Base-by-base conservation (phyloP, 2,888 invertebrate genomes). In the Agrotis segetum region DNA sequence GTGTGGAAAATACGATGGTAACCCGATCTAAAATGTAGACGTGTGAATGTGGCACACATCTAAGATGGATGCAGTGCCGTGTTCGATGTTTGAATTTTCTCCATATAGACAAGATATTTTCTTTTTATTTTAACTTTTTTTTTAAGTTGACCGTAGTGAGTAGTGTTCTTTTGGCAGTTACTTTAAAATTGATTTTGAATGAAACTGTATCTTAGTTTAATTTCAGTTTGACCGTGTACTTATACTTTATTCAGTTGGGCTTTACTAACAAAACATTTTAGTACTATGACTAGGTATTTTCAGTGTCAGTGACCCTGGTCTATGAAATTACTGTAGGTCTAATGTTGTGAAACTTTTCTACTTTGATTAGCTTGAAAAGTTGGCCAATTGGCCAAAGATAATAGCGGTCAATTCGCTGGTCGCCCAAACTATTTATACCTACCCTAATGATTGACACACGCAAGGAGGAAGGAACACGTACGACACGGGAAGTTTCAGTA, bases 391-490 rank as follows among this genome's bases (percentile, higher is more conserved):
- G 46, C 46, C n/a, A 49, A 49, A 49, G 34, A 7, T 34, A 34
- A 3, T 7, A 19, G 16, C 16, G 19, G 49, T n/a, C 19, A 49
- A 9, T 49, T n/a, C 14, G 19, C 6, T 34, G 19, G 19, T 19
- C 13, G 7, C 34, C 19, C 14, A 3, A 3, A 9, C 11, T n/a
- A 11, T 0, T 19, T 16, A n/a, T 17, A 17, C n/a, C n/a, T 29
- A 21, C 17, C 34, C 1, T 46, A 44, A 60, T 40, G 24, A 29
- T 44, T 2, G 19, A 29, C 40, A 64, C 19, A 52, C 17, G 47
- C 52, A 65, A 40, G 53, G 61, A 64, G 80, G 80, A 74, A 74
- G 77, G 70, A 67, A 64, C 76, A 81, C 79, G 81, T 81, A 65
- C 64, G 16, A 14, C 50, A 67, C 77, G 55, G 77, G 81, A 81